Base-by-base conservation (phyloP, 2,888 invertebrate species). In the Apamea crenata region DNA sequence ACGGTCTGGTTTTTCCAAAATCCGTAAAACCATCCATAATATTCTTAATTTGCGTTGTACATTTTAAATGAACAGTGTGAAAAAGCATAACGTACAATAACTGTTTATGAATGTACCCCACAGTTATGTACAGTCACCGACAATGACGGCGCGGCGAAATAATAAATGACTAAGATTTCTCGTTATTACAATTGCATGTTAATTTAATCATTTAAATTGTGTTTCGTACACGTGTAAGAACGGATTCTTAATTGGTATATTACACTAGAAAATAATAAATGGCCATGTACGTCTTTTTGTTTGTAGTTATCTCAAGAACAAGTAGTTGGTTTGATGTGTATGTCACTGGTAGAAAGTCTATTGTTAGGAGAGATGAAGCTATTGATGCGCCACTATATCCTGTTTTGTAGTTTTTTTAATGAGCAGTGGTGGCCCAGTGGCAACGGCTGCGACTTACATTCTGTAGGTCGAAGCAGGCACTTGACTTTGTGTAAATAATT, bases 101-200 rank as follows among this genome's bases (percentile, higher is more conserved):
- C 87, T 88, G 88, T 85, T 78, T 83, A 83, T 87, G 87, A 91
- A 90, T 91, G 88, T 90, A 90, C 90, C 89, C 87, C 79, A 84
- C 88, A 83, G 81, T 82, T 87, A 78, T 53, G 84, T 84, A 89
- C 80, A 83, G 78, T 78, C 81, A 87, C 85, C 86, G 82, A 88
- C 88, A 89, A 90, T 90, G 87, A 84, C 81, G 80, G 68, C 68
- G 80, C 81, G 85, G 84, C 82, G 81, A 88, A 87, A 89, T 88
- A 88, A 87, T 86, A 87, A 84, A 80, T 90, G 90, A 91, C 82
- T 91, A 91, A 92, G 83, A 90, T 87, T 88, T 86, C 86, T 82
- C 73, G 77, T 89, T 87, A 88, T 90, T 87, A 89, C 86, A 82
- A 82, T 83, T 75, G 81, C 86, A 88, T 90, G 89, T 74, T 85